A percentile compares a stretch with the other conserved stretches of the same genome.
Evolutionary conservation across 1,140 invertebrate genomes (phyloP).

Genomic region (Papilio polytes): DNA sequence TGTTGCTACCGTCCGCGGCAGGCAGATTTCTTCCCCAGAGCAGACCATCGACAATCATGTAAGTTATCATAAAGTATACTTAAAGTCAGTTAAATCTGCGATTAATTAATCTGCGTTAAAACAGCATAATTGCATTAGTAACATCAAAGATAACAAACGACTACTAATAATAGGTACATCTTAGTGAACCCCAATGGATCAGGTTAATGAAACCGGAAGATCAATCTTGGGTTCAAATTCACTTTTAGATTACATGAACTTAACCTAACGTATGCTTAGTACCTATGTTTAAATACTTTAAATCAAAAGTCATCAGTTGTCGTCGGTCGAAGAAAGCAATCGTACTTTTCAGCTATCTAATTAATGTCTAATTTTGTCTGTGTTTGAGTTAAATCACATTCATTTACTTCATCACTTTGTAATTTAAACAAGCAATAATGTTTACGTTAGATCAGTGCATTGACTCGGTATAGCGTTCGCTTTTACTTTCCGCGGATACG

Average conservation of each 20-base stretch:
- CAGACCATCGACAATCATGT: constrained; percentile 68
- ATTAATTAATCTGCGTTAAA: no score
- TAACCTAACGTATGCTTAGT: not conserved
- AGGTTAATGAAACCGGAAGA: not conserved
- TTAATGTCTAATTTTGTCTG: not conserved
- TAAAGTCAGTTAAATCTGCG: not conserved
- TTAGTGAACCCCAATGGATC: not conserved
- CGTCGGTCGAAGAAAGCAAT: no score
- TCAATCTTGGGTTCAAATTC: not conserved
- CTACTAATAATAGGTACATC: no score
- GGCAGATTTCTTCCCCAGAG: constrained; percentile 62
- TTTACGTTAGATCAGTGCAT: constrained; percentile 57
- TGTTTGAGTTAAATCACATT: constrained; percentile 41
- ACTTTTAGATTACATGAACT: not conserved
- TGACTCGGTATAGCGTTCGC: constrained; percentile 63
- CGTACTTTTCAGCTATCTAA: not conserved
- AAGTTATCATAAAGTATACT: constrained; percentile 51
- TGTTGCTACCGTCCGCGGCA: constrained; percentile 51
- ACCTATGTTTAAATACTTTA: no score
- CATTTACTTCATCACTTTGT: constrained; percentile 40
- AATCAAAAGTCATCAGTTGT: no score
- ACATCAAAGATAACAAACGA: no score
- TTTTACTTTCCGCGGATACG: constrained; percentile 76
- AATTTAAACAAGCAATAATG: constrained; percentile 44
- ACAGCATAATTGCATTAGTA: no score